These are phyloP conservation scores for Plecotus auritus DNA, from an alignment of 2,113 vertebrate genomes.

Conservation along the genomic window DNA sequence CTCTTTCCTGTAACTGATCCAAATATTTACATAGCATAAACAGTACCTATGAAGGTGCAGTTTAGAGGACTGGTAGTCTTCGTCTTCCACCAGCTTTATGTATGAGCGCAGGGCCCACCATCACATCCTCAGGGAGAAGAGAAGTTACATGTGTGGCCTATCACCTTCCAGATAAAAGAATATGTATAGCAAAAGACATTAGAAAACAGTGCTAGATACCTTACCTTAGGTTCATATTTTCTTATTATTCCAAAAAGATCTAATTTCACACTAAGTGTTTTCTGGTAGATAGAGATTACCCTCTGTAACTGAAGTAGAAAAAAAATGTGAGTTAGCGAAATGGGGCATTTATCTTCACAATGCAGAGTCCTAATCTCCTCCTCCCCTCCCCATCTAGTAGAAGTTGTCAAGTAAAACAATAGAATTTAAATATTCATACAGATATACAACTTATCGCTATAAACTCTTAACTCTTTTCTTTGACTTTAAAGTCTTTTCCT, in stretches of 20 bases:
- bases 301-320: neutral
- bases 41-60: neutral
- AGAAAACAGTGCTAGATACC: neutral
- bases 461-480: neutral
- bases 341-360: neutral
- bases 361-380: neutral
- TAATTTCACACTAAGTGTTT: neutral
- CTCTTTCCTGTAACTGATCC: neutral
- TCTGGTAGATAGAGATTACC: neutral
- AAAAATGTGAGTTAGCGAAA: neutral
- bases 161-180: neutral
- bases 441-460: neutral
- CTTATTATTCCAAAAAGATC: neutral
- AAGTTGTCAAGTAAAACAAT: neutral
- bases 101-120: neutral
- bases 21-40: neutral
- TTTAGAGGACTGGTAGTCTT: neutral
- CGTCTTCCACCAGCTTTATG: neutral
- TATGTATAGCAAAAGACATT: neutral
- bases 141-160: neutral
- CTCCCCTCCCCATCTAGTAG: neutral
- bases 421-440: neutral
- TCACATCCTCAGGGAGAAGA: neutral
- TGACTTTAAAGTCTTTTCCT: neutral
- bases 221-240: neutral